A percentile compares a stretch with the other conserved stretches of the same genome.
These are phyloP conservation scores for Agrochola lychnidis DNA, from an alignment of 2,888 invertebrate genomes.

Conservation along the genomic window DNA sequence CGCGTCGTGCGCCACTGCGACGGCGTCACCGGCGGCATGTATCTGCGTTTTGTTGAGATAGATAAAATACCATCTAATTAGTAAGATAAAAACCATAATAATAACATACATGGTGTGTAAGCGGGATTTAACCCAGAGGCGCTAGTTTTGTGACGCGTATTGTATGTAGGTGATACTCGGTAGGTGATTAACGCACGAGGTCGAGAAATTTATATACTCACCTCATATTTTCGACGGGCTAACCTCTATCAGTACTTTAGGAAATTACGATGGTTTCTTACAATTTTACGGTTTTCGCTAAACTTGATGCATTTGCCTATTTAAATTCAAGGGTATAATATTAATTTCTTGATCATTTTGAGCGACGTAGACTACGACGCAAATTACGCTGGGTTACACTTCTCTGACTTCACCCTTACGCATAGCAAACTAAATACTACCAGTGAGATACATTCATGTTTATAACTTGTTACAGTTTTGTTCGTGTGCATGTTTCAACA, in stretches of 20 bases:
- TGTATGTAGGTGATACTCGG: not conserved
- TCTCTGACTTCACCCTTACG: not conserved
- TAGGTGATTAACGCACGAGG: not conserved
- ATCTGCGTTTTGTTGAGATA: constrained; percentile 86
- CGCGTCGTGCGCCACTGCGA: constrained; percentile 96
- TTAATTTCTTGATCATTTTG: constrained; percentile 16
- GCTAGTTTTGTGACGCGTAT: not conserved
- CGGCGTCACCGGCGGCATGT: constrained; percentile 98
- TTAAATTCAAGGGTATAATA: not conserved
- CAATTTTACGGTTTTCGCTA: not conserved
- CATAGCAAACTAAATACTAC: not conserved
- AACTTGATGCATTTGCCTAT: not conserved
- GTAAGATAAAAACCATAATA: not conserved
- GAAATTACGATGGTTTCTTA: not conserved
- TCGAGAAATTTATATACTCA: not conserved
- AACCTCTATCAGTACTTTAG: not conserved
- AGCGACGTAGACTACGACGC: not conserved
- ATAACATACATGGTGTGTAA: too few relatives aligned
- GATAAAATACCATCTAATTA: not conserved
- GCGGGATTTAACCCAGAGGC: not conserved
- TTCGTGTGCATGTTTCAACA: constrained; percentile 6
- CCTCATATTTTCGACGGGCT: not conserved
- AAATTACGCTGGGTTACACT: not conserved
- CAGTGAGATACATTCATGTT: constrained; percentile 1
- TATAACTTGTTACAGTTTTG: constrained; percentile 24